Evolutionary conservation across 2,797 vertebrate genomes (phyloP).

Genomic region (Gallinago solitaria): DNA sequence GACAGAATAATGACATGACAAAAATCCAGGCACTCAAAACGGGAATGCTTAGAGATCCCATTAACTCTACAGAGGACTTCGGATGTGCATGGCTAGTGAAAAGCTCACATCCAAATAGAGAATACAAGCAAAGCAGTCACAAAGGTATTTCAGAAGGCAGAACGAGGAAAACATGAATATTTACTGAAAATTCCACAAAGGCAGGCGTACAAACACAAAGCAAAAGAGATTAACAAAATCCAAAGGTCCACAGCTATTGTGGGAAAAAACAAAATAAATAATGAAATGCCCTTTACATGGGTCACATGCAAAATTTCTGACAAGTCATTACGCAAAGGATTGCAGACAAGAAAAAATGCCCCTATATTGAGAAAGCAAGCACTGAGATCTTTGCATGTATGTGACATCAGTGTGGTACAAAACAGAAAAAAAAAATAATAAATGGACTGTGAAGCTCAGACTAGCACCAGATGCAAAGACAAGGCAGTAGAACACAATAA

Average conservation of each 20-base stretch:
- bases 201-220: background rate
- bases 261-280: background rate
- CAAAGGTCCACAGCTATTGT: background rate
- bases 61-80: background rate
- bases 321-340: background rate
- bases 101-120: background rate
- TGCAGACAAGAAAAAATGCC: background rate
- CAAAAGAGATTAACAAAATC: background rate
- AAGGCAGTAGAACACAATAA: background rate
- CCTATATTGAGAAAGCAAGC: background rate
- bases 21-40: slow-evolving; percentile 29
- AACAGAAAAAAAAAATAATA: background rate
- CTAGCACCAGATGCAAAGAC: slow-evolving; percentile 8
- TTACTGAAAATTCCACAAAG: background rate
- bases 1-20: slow-evolving; percentile 21
- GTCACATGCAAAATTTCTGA: background rate
- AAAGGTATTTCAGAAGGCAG: background rate
- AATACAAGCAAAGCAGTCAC: background rate
- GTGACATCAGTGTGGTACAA: background rate
- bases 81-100: background rate
- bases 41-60: background rate
- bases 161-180: background rate
- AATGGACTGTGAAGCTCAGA: slow-evolving; percentile 23
- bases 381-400: background rate
- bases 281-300: background rate